A percentile compares a stretch with the other conserved stretches of the same genome.
Evolutionary conservation across 2,888 invertebrate genomes (phyloP).

Genomic region (Cosmia trapezina): DNA sequence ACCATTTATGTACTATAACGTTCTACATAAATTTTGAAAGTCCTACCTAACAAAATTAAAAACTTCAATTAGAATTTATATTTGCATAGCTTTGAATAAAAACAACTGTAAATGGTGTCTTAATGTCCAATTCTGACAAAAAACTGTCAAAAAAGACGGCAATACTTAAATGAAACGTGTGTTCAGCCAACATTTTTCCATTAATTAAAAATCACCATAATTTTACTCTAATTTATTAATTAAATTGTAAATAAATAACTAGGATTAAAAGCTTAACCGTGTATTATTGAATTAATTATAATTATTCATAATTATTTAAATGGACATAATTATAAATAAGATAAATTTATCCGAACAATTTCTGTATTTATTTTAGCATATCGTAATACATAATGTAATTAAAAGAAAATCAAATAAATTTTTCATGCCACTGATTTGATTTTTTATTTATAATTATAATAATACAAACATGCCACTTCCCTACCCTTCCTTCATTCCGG

Average conservation of each 20-base stretch:
- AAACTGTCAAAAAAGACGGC: conserved; percentile 18
- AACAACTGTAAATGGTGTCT: conserved; percentile 30
- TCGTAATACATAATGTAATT: conserved; percentile 85
- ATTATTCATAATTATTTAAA: conserved; percentile 83
- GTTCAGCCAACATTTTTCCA: conserved; percentile 62
- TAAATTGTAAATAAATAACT: conserved; percentile 87
- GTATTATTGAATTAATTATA: conserved; percentile 81
- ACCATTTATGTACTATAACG: background rate
- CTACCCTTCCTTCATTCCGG: background rate
- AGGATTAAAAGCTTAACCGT: conserved; percentile 82
- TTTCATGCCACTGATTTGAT: conserved; percentile 87
- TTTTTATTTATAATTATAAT: conserved; percentile 58
- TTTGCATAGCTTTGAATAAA: conserved; percentile 26
- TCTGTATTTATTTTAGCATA: conserved; percentile 90
- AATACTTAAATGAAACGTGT: conserved; percentile 53
- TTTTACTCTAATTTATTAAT: conserved; percentile 79
- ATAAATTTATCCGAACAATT: conserved; percentile 86
- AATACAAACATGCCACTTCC: background rate
- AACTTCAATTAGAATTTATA: conserved; percentile 16
- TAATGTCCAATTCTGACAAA: conserved; percentile 20
- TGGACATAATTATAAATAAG: conserved; percentile 80
- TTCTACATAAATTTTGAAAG: background rate
- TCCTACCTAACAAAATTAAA: conserved; percentile 1
- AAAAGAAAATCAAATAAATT: conserved; percentile 89
- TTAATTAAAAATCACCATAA: conserved; percentile 60